Percentiles rank a stretch among this genome's conserved stretches.
Evolutionary conservation across 2,113 vertebrate genomes (phyloP).

Genomic region (Ellobius talpinus): DNA sequence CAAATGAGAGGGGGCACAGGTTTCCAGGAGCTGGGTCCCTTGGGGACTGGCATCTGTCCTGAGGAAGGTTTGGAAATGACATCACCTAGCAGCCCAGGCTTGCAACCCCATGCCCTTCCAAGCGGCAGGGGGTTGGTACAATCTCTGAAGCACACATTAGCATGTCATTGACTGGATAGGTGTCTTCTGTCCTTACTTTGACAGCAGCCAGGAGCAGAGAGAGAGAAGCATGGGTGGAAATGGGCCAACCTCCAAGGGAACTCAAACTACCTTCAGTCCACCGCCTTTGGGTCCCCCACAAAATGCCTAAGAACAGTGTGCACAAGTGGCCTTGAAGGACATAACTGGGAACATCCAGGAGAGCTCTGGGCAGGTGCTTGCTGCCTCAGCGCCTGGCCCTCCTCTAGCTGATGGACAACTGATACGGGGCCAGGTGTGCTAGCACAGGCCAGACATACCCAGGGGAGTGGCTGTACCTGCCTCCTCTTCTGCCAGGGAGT

Average conservation of each 20-base stretch:
- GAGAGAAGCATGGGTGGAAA: neutral
- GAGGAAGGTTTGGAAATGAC: neutral
- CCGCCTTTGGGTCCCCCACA: neutral
- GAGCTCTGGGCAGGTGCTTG: fast-evolving
- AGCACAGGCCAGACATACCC: neutral
- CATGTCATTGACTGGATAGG: neutral
- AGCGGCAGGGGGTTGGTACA: neutral
- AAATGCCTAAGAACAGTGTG: neutral
- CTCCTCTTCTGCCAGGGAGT: neutral
- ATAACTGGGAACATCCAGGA: fast-evolving
- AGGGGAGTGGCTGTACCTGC: neutral
- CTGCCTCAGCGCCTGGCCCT: neutral
- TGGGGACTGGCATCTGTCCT: neutral
- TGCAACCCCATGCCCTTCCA: neutral
- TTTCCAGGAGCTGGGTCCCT: too few relatives aligned
- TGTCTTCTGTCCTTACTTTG: neutral
- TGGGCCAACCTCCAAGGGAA: neutral
- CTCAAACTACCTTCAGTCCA: neutral
- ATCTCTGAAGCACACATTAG: neutral
- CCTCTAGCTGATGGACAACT: neutral
- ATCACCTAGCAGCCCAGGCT: neutral
- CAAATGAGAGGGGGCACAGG: neutral
- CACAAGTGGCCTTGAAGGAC: neutral
- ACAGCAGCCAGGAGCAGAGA: neutral
- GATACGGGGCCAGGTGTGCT: neutral